Evolutionary conservation across 2,888 invertebrate genomes (phyloP).

Genomic region (Drosophila melanosoma): DNA sequence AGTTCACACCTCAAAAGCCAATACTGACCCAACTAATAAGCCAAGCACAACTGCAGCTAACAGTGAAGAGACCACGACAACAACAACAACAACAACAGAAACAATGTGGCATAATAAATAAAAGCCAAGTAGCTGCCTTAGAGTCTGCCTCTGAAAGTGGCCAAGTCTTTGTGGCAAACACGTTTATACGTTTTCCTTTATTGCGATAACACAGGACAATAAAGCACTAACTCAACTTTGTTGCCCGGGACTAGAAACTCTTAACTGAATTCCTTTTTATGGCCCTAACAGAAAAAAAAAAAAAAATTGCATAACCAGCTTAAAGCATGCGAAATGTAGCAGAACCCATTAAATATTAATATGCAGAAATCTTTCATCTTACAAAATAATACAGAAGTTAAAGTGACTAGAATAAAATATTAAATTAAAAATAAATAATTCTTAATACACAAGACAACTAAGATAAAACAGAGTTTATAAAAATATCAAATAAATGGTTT

Average conservation of each 20-base stretch:
- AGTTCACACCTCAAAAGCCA: conserved; percentile 68
- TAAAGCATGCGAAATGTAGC: neutral
- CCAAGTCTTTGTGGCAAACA: conserved; percentile 19
- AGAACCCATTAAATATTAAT: neutral
- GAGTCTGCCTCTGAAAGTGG: conserved; percentile 60
- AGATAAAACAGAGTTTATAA: neutral
- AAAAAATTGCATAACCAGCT: neutral
- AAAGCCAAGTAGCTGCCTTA: conserved; percentile 77
- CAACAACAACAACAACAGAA: conserved; percentile 42
- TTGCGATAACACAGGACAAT: conserved; percentile 15
- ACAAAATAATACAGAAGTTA: neutral
- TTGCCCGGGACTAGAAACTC: neutral
- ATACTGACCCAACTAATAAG: conserved; percentile 76
- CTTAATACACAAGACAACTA: neutral
- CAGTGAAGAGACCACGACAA: conserved; percentile 43
- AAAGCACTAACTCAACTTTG: conserved; percentile 5
- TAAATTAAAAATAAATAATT: neutral
- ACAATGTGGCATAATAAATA: conserved; percentile 77
- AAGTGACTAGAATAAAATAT: neutral
- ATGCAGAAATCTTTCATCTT: neutral
- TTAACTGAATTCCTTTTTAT: neutral
- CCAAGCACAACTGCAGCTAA: conserved; percentile 53
- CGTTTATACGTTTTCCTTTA: conserved; percentile 31
- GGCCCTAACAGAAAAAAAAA: too few relatives aligned
- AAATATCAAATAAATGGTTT: neutral